Evolutionary conservation across 2,888 invertebrate species (phyloP).

Genomic region (Volucella inanis): DNA sequence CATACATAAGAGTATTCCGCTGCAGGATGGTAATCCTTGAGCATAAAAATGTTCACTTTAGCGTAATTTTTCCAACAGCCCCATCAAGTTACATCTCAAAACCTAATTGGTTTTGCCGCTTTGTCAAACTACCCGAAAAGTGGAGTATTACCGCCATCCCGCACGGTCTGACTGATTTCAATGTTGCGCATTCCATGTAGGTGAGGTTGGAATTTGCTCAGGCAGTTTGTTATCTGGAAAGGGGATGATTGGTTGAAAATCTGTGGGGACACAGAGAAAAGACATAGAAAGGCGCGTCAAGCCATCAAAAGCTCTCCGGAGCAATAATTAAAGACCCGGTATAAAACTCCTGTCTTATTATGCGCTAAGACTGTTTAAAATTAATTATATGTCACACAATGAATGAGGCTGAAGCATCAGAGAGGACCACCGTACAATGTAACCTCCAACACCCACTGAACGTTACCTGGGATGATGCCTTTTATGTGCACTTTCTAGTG

Average conservation of each 20-base stretch:
- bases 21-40: neutral
- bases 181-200: constrained; percentile 35
- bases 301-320: constrained; percentile 41
- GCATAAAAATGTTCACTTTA: neutral
- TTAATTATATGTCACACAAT: constrained; percentile 72
- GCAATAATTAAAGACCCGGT: constrained; percentile 62
- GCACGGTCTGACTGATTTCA: constrained; percentile 27
- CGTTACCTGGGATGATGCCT: constrained; percentile 5
- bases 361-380: constrained; percentile 72
- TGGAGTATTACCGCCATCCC: constrained; percentile 45
- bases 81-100: constrained; percentile 50
- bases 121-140: constrained; percentile 70
- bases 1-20: constrained; percentile 6
- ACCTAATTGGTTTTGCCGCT: constrained; percentile 71
- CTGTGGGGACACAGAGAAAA: neutral
- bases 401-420: constrained; percentile 1
- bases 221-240: neutral
- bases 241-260: neutral
- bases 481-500: constrained; percentile 40
- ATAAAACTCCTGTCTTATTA: constrained; percentile 61
- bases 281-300: constrained; percentile 12
- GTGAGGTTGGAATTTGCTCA: constrained; percentile 40
- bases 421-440: neutral
- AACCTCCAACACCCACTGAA: neutral
- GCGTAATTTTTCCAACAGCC: constrained; percentile 29